Evolutionary conservation across 2,797 vertebrate species (phyloP).

Genomic region (Perodicticus potto): DNA sequence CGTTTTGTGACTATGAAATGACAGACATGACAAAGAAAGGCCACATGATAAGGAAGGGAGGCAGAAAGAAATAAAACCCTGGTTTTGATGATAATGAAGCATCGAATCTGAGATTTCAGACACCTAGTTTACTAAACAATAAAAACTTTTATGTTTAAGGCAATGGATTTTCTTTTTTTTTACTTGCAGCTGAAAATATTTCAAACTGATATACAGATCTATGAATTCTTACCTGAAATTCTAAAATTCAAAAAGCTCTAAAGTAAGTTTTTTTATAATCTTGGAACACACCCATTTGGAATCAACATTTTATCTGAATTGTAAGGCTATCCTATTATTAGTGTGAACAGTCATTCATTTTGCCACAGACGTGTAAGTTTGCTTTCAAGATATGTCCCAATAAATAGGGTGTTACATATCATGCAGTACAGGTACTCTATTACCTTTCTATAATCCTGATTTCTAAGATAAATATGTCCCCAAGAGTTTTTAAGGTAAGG

Average conservation of each 20-base stretch:
- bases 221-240: background rate
- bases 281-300: background rate
- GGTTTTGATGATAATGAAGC: background rate
- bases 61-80: constrained; percentile 21
- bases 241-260: constrained; percentile 24
- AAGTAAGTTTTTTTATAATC: background rate
- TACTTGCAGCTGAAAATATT: background rate
- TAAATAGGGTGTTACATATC: background rate
- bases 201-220: background rate
- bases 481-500: constrained; percentile 39
- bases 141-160: background rate
- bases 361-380: background rate
- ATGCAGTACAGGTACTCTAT: background rate
- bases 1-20: background rate
- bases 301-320: background rate
- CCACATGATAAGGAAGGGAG: background rate
- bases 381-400: background rate
- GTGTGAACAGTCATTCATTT: background rate
- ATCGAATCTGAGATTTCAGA: background rate
- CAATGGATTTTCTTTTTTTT: background rate
- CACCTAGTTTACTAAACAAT: background rate
- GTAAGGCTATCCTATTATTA: background rate
- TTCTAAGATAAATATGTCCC: background rate
- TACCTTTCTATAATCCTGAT: background rate
- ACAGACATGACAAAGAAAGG: background rate